phyloP scores from a whole-genome alignment of 1,140 invertebrate genomes.

The Zaprionus taronus region DNA sequence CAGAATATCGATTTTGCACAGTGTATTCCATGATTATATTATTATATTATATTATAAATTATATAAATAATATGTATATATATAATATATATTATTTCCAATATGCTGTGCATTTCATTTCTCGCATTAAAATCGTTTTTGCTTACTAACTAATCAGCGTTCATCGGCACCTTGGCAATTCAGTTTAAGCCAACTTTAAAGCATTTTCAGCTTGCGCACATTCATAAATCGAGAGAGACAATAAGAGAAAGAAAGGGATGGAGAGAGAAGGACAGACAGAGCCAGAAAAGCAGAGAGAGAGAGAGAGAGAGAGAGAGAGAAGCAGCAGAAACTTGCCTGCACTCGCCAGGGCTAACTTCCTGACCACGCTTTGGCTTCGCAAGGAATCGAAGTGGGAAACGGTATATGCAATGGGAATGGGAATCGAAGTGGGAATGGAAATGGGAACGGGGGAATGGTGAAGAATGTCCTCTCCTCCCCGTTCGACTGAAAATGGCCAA shows the following conservation, averaged over 20 bases:
- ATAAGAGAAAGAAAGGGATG: background rate
- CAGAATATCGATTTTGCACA: no score
- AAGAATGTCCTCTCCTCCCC: no score
- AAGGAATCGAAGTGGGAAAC: constrained; percentile 1
- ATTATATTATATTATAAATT: no score
- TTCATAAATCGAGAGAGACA: constrained; percentile 49
- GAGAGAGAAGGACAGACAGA: background rate
- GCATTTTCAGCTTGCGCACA: constrained; percentile 48
- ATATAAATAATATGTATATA: no score
- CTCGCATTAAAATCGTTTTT: background rate
- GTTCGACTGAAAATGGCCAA: background rate
- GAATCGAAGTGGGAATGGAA: background rate
- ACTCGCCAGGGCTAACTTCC: constrained; percentile 23
- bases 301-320: background rate
- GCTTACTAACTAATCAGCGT: background rate
- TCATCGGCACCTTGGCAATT: background rate
- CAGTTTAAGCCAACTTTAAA: constrained; percentile 47
- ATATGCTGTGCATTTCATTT: background rate
- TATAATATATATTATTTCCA: background rate
- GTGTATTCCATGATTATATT: no score
- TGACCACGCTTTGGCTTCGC: constrained; percentile 13
- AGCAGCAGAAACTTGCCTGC: background rate
- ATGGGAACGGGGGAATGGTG: no score
- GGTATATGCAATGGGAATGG: background rate
- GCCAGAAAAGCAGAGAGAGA: background rate